Evolutionary conservation across 2,888 invertebrate species (phyloP).

Genomic region (Rhogogaster chlorosoma): DNA sequence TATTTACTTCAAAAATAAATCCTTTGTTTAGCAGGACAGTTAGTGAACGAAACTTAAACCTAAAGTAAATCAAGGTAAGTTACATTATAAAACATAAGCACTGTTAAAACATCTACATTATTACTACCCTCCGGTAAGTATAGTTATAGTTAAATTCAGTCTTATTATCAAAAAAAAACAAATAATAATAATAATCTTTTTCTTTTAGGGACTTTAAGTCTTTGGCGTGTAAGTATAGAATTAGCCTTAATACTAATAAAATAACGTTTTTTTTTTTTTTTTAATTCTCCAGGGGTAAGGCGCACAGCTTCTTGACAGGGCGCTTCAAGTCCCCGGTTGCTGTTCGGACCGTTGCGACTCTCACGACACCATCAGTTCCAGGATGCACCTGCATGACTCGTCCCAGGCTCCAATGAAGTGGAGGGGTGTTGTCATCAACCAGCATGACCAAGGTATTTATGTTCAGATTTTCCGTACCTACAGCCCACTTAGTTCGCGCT

Average conservation of each 20-base stretch:
- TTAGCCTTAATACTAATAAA: neutral
- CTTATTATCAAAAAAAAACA: too few species aligned
- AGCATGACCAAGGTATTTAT: conserved; percentile 65
- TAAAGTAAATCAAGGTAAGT: too few species aligned
- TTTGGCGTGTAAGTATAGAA: too few species aligned
- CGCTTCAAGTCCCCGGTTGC: conserved; percentile 56
- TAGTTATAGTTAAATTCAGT: too few species aligned
- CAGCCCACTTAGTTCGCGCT: conserved; percentile 55
- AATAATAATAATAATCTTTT: too few species aligned
- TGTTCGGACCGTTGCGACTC: conserved; percentile 66
- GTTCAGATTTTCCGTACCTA: conserved; percentile 55
- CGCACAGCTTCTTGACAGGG: conserved; percentile 60
- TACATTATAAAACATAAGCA: too few species aligned
- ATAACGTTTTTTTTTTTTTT: neutral
- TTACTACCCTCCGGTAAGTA: too few species aligned
- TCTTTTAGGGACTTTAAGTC: too few species aligned
- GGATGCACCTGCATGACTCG: conserved; percentile 62
- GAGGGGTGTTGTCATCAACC: conserved; percentile 65
- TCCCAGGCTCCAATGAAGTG: conserved; percentile 65
- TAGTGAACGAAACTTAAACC: too few species aligned
- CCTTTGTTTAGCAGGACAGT: too few species aligned
- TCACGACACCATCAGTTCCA: conserved; percentile 62
- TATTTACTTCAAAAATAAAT: too few species aligned
- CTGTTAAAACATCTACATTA: too few species aligned
- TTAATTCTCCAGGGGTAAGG: neutral